These are phyloP conservation scores for Chamaea fasciata DNA, from an alignment of 2,113 vertebrate species.

Conservation along the genomic window DNA sequence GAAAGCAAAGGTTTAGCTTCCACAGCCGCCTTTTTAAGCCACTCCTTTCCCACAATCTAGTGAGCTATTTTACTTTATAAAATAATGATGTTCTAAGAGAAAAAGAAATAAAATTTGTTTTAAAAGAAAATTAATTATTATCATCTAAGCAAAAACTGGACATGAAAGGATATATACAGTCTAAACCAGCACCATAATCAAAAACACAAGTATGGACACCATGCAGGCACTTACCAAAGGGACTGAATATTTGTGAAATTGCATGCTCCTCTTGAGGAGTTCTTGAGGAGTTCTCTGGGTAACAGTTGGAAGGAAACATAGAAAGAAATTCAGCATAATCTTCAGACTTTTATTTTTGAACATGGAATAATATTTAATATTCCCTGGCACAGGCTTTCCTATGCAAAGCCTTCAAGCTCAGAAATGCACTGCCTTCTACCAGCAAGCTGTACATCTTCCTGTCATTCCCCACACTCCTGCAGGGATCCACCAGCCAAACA, in stretches of 20 bases:
- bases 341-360: background rate
- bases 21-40: background rate
- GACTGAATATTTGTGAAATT: background rate
- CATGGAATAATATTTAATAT: background rate
- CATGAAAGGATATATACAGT: background rate
- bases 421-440: background rate
- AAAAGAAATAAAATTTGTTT: background rate
- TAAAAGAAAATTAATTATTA: background rate
- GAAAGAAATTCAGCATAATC: background rate
- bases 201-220: background rate
- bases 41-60: background rate
- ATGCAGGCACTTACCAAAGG: background rate
- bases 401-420: background rate
- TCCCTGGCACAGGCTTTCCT: background rate
- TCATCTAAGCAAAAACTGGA: background rate
- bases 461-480: accelerated
- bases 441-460: background rate
- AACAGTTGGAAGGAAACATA: background rate
- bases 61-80: background rate
- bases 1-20: background rate
- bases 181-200: background rate
- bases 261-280: background rate
- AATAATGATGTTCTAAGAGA: background rate
- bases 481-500: background rate
- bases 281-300: background rate